These are phyloP conservation scores for Miltochrista miniata DNA, from an alignment of 2,888 invertebrate genomes.

Conservation along the genomic window DNA sequence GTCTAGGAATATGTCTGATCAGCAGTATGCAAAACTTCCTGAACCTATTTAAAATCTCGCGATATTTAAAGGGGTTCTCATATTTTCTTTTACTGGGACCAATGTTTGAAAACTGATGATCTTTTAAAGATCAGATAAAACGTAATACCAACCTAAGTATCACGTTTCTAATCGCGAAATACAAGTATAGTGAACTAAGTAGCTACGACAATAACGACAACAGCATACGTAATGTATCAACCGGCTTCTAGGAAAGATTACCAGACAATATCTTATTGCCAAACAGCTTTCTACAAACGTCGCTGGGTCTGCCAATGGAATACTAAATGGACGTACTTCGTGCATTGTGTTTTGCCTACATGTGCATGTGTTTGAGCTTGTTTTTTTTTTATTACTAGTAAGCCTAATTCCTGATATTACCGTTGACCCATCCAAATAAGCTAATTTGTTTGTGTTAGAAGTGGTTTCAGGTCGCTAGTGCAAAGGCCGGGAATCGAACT, in stretches of 20 bases:
- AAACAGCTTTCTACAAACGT: conserved; percentile 81
- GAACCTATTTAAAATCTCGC: no score
- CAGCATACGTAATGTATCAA: conserved; percentile 67
- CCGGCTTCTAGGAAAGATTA: conserved; percentile 79
- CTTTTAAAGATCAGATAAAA: neutral
- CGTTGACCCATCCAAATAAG: no score
- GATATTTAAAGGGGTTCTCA: neutral
- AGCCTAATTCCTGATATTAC: no score
- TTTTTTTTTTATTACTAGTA: no score
- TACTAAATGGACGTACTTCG: conserved; percentile 58
- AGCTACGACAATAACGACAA: conserved; percentile 60
- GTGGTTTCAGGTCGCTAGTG: no score
- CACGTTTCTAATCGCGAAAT: conserved; percentile 29
- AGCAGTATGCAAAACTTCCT: no score
- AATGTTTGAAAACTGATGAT: no score
- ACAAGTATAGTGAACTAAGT: conserved; percentile 30
- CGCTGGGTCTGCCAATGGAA: conserved; percentile 57
- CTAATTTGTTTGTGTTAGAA: no score
- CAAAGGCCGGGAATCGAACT: no score
- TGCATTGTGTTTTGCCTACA: conserved; percentile 45
- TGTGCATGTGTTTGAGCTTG: conserved; percentile 8
- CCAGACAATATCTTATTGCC: conserved; percentile 78
- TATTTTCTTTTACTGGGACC: neutral
- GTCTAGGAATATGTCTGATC: no score
- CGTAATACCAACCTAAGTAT: conserved; percentile 6